Base-by-base conservation (phyloP, 2,113 vertebrate species). In the Rousettus leschenaultii region DNA sequence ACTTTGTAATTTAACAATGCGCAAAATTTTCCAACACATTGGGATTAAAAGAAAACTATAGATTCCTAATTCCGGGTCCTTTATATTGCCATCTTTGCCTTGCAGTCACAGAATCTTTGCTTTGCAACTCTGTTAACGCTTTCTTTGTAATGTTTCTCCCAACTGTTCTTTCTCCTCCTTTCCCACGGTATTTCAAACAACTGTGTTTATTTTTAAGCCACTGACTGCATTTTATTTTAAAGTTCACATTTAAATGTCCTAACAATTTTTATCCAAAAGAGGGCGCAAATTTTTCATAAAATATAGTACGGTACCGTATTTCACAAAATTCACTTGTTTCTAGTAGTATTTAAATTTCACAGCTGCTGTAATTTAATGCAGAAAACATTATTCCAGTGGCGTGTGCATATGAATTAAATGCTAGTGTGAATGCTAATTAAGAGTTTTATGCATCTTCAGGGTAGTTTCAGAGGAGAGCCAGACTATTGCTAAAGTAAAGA, bases 221-320 rank as follows among this genome's bases (percentile, higher is more conserved):
- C 13, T 18, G 21, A 87, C 19, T n/a, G 65, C 15, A 3, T 85
- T 80, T 83, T 48, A 0, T 85, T 80, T 83, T 48, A 0, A 45
- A 90, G 55, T 55, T 91, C 53, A 61, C 68, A 63, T 24, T 45
- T 86, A 40, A 7, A 33, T 55, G 83, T 95, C 68, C 53, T 97
- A 80, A 94, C 55, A 6, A 28, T 53, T 93, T 95, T 97, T 96
- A 91, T 96, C 98, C 98, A 97, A 98, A 85, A 98, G 98, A 95
- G 97, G 98, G 98, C 94, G 66, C 96, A 98, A 94, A 96, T 96
- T 96, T 97, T 88, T 92, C 57, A 86, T 55, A 43, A 45, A 86
- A 57, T 73, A 18, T 19, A 30, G 43, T 24, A 19, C 7, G 16
- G 13, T 83, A 45, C 57, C 43, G n/a, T 59, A 43, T 40, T 74